Evolutionary conservation across 2,888 invertebrate species (phyloP), one percentile per base, ranked within the genome.

Genomic region (Ctena decussata): DNA sequence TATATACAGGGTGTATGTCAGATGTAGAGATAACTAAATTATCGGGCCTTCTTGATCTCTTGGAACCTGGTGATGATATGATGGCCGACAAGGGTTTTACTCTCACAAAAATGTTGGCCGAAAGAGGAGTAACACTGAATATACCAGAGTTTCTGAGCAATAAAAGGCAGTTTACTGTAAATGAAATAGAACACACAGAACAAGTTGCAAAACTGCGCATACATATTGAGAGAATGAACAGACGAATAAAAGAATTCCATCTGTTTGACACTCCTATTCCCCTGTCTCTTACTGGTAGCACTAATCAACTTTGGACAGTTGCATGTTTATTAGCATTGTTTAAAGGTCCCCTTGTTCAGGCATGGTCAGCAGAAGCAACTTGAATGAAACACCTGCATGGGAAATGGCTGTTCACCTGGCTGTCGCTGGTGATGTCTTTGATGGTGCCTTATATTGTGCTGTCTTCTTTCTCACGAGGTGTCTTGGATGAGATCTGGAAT

Each of bases 11-110:
- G 65, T 53, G 37, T 30, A 84, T 80, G 75, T 81, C 81, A n/a
- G 84, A 87, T 84, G 73, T 87, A n/a, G 80, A 84, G 65, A 79
- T 87, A 6, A 82, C 84, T 0, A 76, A 73, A 39, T 27, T 82
- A 3, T 76, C 46, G 73, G 84, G 82, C 11, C 44, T 87, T 0
- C 0, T 87, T 24, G 80, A 87, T 39, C 77, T 87, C 2, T n/a
- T 81, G 12, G 83, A 83, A 30, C 41, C 30, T 15, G 84, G 84
- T 2, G 83, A 84, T 69, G 69, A 73, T 46, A 74, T 86, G 2
- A 84, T 84, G 82, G 78, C 78, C 0, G 79, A 79, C 27, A 79
- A 79, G 18, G 72, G 79, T 0, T 81, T 83, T 77, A 76, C 81
- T 21, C 24, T 84, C 0, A 53, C 71, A 3, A 79, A 84, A 57